phyloP scores from a whole-genome alignment of 2,113 vertebrate species.

The Pterocles orientalis region DNA sequence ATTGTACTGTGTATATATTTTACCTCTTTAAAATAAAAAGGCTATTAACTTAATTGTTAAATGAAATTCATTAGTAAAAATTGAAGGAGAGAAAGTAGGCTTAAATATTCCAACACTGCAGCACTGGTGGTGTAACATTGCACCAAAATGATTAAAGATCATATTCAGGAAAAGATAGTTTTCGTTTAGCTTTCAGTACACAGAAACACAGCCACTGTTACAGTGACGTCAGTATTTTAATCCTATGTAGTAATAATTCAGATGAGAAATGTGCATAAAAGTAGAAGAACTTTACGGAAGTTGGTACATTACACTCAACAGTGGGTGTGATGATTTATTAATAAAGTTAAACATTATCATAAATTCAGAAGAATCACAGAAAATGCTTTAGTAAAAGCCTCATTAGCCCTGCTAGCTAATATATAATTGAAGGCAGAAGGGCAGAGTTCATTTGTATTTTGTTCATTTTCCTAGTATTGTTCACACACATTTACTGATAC shows the following conservation, averaged over 20 bases:
- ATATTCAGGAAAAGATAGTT: conserved; percentile 48
- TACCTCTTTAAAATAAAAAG: conserved; percentile 79
- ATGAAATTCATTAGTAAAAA: conserved; percentile 79
- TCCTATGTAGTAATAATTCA: conserved; percentile 8
- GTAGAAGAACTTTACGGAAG: conserved; percentile 7
- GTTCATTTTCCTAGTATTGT: background rate
- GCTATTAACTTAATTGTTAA: conserved; percentile 84
- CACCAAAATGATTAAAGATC: conserved; percentile 59
- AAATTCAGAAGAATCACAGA: background rate
- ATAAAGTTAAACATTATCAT: conserved; percentile 11
- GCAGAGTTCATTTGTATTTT: conserved; percentile 19
- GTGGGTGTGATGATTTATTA: conserved; percentile 38
- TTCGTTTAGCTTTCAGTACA: conserved; percentile 48
- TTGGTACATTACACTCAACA: background rate
- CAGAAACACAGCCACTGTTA: background rate
- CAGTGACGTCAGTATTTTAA: background rate
- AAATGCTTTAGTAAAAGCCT: conserved; percentile 6
- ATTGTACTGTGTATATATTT: conserved; percentile 78
- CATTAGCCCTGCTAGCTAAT: conserved; percentile 28
- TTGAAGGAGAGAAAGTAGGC: conserved; percentile 43
- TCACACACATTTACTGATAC: background rate
- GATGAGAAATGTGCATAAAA: background rate
- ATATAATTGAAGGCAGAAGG: conserved; percentile 14
- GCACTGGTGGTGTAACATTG: conserved; percentile 20
- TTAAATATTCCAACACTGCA: conserved; percentile 33